Conservation (phyloP, 1,140 invertebrate genomes). For the Protaetia brevitarsis region DNA sequence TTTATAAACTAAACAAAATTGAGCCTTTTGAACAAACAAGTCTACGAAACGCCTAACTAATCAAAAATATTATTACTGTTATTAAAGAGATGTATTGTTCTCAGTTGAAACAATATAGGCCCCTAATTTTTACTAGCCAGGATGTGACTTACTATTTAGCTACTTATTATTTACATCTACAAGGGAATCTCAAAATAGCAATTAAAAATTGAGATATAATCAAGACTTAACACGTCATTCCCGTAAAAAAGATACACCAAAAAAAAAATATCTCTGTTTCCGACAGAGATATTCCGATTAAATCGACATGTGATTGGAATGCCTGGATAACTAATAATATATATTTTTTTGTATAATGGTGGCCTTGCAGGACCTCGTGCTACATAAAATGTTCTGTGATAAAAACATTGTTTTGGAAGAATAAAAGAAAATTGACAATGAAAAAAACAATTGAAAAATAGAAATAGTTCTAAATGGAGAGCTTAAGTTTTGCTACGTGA, state of each 20-base stretch:
- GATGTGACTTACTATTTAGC: too few species aligned
- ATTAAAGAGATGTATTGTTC: too few species aligned
- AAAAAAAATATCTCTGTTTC: too few species aligned
- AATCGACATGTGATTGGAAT: not conserved
- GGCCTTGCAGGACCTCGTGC: conserved; percentile 25
- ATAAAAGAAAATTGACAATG: not conserved
- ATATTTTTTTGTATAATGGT: conserved; percentile 7
- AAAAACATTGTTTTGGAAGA: conserved; percentile 22
- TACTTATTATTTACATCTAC: too few species aligned
- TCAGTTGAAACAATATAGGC: too few species aligned
- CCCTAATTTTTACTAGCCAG: too few species aligned
- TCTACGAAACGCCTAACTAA: not conserved
- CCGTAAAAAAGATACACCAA: too few species aligned
- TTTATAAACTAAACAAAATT: not conserved
- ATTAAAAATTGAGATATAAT: too few species aligned
- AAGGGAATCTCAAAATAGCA: too few species aligned
- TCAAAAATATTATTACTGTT: too few species aligned
- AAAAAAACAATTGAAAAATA: not conserved
- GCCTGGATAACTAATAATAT: conserved; percentile 7
- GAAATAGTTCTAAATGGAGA: not conserved
- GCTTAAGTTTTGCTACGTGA: conserved; percentile 13
- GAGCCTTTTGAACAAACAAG: conserved; percentile 9
- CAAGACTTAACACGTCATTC: too few species aligned
- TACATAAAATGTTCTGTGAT: conserved; percentile 22
- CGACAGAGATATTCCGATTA: too few species aligned